Conservation (phyloP, 2,113 vertebrate genomes). For the Oncorhynchus gorbuscha region DNA sequence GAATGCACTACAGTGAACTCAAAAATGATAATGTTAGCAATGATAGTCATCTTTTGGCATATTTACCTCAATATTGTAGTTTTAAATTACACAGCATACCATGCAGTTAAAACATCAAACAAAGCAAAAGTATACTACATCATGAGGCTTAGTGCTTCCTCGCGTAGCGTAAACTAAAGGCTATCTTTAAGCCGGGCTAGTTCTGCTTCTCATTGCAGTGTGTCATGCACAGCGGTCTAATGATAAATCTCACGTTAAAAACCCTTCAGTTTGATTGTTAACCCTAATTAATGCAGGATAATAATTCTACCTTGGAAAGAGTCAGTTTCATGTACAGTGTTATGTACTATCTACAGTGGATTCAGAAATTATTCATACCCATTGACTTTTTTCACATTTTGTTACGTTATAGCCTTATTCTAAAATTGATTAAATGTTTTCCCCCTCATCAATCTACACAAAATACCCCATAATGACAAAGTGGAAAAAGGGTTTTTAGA, state of each 20-base stretch:
- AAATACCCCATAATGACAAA: no score
- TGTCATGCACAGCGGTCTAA: neutral
- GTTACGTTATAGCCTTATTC: no score
- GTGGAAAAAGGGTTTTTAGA: no score
- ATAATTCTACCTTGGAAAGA: constrained; percentile 28
- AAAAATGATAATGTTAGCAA: no score
- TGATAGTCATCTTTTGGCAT: neutral
- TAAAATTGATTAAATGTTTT: no score
- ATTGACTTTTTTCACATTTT: no score
- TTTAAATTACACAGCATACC: no score
- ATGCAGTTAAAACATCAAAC: neutral
- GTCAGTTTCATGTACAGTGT: constrained; percentile 13
- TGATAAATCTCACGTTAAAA: constrained; percentile 22
- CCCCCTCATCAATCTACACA: no score
- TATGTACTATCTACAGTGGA: no score
- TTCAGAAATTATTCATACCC: no score
- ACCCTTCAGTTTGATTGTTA: constrained; percentile 18
- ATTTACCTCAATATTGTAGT: neutral
- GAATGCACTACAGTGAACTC: neutral
- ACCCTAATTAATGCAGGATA: neutral
- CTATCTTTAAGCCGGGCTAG: neutral
- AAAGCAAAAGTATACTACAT: neutral
- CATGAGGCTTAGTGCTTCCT: neutral
- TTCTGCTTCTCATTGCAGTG: neutral
- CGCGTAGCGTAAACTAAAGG: neutral